Evolutionary conservation across 2,888 invertebrate genomes (phyloP).

Genomic region (Thereva unica): DNA sequence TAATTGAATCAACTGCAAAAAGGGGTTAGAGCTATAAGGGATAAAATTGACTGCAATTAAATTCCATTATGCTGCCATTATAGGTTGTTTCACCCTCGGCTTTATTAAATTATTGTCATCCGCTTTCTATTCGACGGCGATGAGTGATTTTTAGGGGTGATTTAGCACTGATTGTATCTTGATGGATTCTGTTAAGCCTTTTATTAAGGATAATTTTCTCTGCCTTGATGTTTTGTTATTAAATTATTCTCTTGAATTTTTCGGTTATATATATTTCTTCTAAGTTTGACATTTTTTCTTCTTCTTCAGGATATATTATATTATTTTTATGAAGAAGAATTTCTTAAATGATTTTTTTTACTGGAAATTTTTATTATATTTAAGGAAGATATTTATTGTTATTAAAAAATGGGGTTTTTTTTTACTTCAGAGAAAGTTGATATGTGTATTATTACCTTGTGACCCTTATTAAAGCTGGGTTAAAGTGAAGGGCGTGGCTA

Average conservation of each 20-base stretch:
- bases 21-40: slow-evolving; percentile 8
- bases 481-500: no score
- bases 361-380: no score
- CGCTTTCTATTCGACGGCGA: background rate
- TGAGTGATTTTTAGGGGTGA: slow-evolving; percentile 23
- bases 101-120: slow-evolving; percentile 25
- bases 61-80: slow-evolving; percentile 33
- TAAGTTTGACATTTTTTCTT: no score
- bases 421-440: no score
- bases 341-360: no score
- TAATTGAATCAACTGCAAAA: background rate
- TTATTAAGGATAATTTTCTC: slow-evolving; percentile 23
- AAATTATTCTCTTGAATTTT: slow-evolving; percentile 4
- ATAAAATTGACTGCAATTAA: slow-evolving; percentile 28
- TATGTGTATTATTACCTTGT: no score
- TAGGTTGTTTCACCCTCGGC: slow-evolving; percentile 9
- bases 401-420: no score
- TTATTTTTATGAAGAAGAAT: no score
- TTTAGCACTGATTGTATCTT: slow-evolving; percentile 29
- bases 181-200: slow-evolving; percentile 35
- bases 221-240: slow-evolving; percentile 21
- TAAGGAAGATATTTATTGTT: no score
- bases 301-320: no score
- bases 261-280: no score
- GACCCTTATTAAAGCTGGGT: no score